Evolutionary conservation across 2,113 vertebrate genomes (phyloP), one percentile per base, ranked within the genome.

Genomic region (Psettodes erumei): DNA sequence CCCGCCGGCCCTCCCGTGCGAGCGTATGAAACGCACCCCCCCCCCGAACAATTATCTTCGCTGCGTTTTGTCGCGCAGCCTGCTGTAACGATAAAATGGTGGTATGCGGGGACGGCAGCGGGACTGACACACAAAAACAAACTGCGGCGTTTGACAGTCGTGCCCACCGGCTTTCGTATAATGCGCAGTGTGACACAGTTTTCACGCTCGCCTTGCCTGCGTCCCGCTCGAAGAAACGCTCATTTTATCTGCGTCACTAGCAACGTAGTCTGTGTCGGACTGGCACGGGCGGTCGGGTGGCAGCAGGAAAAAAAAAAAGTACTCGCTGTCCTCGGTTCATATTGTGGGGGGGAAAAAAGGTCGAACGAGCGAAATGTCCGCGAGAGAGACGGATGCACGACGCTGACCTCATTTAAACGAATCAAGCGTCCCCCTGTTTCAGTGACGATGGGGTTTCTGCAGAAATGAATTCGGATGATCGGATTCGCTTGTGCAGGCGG

Each of bases 41-140:
- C 83, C 75, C 73, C 0, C 16, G 5, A 75, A 61, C 79, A 79
- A 54, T 74, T 85, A 64, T 72, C 75, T 71, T 72, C 77, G 54
- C 84, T 91, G 88, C 90, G 89, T 88, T 91, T n/a, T 83, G 80
- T 88, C 84, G 60, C 82, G 77, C 86, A 81, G 83, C 76, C 61
- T 27, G 45, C 48, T 62, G 43, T 71, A 61, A 30, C 66, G 77
- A 75, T 93, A 90, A 93, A 92, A 92, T 92, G 91, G 91, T 90
- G 91, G 85, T 79, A 32, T 82, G 47, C 25, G 68, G 63, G 64
- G 82, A 78, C 64, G 81, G 68, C 19, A 38, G 48, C 47, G 71
- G 60, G 59, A 37, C 27, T 40, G 59, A 28, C 55, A 27, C 15
- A 28, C 2, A 53, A 32, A 53, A 32, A 75, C 64, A 65, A 18